Percentiles rank a stretch among this genome's conserved stretches.
Evolutionary conservation across 2,113 vertebrate genomes (phyloP).

Genomic region (Eulacestoma nigropectus): DNA sequence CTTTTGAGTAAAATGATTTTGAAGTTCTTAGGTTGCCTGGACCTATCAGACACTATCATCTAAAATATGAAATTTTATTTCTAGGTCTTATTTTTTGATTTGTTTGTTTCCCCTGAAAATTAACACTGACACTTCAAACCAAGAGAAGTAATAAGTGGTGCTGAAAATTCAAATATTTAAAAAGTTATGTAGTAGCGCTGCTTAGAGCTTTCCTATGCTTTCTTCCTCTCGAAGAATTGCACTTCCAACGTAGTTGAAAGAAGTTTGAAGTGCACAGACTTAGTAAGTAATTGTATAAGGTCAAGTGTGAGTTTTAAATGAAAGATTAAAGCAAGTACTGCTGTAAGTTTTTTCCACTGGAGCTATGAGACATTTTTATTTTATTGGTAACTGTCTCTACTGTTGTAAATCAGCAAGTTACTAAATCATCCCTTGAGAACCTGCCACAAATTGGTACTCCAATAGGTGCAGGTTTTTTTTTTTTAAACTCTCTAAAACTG

Average conservation of each 20-base stretch:
- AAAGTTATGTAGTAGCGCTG: background rate
- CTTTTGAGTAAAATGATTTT: background rate
- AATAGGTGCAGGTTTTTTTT: background rate
- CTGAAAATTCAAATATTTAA: background rate
- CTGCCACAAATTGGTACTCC: background rate
- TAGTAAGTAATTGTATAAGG: background rate
- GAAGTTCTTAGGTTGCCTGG: background rate
- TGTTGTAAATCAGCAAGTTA: conserved; percentile 21
- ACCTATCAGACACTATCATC: background rate
- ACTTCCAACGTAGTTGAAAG: background rate
- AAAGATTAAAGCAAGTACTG: background rate
- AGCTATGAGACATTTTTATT: background rate
- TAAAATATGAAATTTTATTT: background rate
- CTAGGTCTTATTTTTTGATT: background rate
- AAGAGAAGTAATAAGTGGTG: background rate
- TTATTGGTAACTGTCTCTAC: background rate
- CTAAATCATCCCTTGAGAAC: background rate
- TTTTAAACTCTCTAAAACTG: background rate
- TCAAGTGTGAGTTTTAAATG: background rate
- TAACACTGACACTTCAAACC: background rate
- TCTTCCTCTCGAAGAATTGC: background rate
- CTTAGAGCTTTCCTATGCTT: background rate
- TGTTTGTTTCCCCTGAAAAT: background rate
- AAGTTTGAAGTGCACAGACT: background rate
- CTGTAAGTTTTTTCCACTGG: background rate